Base-by-base conservation (phyloP, 2,888 invertebrate genomes). In the Eilema sororculum region DNA sequence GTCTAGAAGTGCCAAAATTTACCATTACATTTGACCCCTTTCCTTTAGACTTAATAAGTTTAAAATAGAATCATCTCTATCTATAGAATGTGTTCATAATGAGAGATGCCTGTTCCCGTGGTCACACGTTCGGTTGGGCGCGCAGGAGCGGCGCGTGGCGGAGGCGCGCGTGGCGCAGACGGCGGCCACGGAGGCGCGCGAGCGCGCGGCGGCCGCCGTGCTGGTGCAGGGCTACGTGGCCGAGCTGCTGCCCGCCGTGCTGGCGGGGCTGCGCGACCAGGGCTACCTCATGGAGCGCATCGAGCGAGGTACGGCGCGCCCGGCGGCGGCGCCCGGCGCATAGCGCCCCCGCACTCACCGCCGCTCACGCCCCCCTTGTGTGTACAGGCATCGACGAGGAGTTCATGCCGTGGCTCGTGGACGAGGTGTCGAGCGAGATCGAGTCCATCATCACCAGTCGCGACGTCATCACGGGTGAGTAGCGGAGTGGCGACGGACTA, bases 361-460 rank as follows among this genome's bases (percentile, higher is more conserved):
- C 28, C 28, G 28, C n/a, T n/a, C n/a, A n/a, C 28, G 5, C 28
- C 5, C 59, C 0, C 22, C 59, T 61, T 33, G 28, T 75, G n/a
- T 69, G 28, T 81, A 12, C 70, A 97, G 97, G 97, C 73, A 96
- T 97, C 52, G 97, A 98, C 84, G 97, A 98, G 81, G 96, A 97
- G 68, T 98, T 98, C 93, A 96, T 98, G 96, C 98, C 98, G 66
- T 98, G 98, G 98, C 93, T 99, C 79, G 97, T 98, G 93, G 96
- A 96, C 67, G 97, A 98, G 90, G 98, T 98, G 64, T 97, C 97
- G 65, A 95, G 96, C 74, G 98, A 98, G 93, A 96, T 99, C 85
- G 97, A 98, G 83, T 97, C 97, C 74, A 97, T 98, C 91, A 96
- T 98, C 78, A 97, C 97, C 84, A 98, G 98, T 78, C 96, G 98